These are phyloP conservation scores for Stictonetta naevosa DNA, from an alignment of 2,113 vertebrate species.

Conservation along the genomic window DNA sequence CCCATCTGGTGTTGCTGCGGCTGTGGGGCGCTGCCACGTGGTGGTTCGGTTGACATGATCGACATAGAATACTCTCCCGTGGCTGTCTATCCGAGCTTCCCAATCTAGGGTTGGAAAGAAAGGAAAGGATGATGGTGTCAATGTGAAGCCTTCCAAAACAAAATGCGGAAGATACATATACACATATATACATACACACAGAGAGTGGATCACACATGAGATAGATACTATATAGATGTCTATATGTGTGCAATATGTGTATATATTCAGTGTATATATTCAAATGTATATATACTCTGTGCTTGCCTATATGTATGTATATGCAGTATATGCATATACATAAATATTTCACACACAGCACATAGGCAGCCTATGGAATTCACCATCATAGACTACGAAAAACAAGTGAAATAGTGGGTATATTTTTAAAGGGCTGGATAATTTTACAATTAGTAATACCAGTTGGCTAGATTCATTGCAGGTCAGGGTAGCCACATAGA, in stretches of 20 bases:
- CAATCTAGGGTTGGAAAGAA: slow-evolving; percentile 84
- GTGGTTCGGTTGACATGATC: slow-evolving; percentile 96
- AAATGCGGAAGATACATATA: not conserved
- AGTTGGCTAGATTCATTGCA: not conserved
- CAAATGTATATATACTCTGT: not conserved
- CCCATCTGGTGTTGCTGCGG: slow-evolving; percentile 83
- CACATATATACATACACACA: not conserved
- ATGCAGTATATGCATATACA: not conserved
- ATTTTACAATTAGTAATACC: not conserved
- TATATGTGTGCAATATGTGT: not conserved
- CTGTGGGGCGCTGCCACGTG: slow-evolving; percentile 93
- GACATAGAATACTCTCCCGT: slow-evolving; percentile 96
- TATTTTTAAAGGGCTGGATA: not conserved
- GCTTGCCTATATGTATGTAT: slow-evolving; percentile 5
- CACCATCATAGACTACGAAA: not conserved
- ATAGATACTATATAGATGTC: not conserved
- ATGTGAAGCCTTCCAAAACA: slow-evolving; percentile 11
- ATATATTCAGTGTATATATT: not conserved
- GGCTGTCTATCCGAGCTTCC: slow-evolving; percentile 98
- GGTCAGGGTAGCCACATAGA: not conserved
- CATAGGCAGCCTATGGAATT: not conserved
- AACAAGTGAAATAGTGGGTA: not conserved
- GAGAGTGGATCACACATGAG: not conserved
- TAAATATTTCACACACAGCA: not conserved
- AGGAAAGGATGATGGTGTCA: slow-evolving; percentile 54